phyloP scores from a whole-genome alignment of 2,113 vertebrate species.

The Serilophus lunatus region DNA sequence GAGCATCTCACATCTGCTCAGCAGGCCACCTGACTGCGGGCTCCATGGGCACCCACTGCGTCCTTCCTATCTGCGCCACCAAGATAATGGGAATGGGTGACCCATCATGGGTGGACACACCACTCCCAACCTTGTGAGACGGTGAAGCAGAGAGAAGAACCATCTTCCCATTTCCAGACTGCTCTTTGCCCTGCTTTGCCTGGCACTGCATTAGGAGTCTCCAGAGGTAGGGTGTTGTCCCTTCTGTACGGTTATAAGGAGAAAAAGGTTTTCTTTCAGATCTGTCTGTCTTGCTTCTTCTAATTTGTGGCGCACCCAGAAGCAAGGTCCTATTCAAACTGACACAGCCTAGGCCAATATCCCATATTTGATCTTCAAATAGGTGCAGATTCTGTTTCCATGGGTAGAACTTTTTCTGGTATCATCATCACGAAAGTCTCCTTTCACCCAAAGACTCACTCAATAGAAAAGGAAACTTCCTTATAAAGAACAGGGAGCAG shows the following conservation, averaged over 20 bases:
- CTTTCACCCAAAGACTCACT: neutral
- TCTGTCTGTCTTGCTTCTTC: neutral
- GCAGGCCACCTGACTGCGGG: constrained; percentile 8
- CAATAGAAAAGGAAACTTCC: neutral
- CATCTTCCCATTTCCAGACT: neutral
- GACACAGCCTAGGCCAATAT: neutral
- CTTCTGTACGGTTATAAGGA: neutral
- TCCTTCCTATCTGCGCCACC: neutral
- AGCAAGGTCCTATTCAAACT: neutral
- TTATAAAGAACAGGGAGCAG: neutral
- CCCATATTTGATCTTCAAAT: neutral
- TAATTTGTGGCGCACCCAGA: neutral
- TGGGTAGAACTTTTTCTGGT: neutral
- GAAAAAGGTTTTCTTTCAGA: neutral
- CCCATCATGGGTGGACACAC: neutral
- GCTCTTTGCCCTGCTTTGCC: neutral
- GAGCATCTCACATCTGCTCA: neutral
- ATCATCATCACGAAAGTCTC: neutral
- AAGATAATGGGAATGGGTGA: neutral
- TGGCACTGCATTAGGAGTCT: neutral
- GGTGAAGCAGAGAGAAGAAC: neutral
- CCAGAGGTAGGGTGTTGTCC: neutral
- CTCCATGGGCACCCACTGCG: neutral
- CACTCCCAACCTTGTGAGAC: neutral
- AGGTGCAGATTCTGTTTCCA: neutral